Evolutionary conservation across 2,113 vertebrate genomes (phyloP).

Genomic region (Tricholaema leucomelas): DNA sequence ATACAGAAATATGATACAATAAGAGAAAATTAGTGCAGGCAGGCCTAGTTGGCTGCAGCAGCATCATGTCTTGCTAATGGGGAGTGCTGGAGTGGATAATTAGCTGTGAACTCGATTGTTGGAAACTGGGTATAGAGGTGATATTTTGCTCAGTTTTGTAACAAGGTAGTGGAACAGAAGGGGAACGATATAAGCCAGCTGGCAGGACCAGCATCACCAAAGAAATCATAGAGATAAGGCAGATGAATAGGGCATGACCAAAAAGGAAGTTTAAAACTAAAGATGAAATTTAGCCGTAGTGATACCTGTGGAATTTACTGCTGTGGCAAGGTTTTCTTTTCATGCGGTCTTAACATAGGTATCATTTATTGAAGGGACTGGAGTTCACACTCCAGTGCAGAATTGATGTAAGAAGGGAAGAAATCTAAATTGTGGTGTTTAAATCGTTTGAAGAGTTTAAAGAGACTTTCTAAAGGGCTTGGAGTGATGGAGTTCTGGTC

Average conservation of each 20-base stretch:
- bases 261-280: not conserved
- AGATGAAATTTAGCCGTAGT: not conserved
- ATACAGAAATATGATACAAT: slow-evolving; percentile 5
- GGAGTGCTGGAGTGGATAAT: slow-evolving; percentile 6
- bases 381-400: not conserved
- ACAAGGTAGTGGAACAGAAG: not conserved
- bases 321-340: not conserved
- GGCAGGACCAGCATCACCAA: not conserved
- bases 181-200: not conserved
- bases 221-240: not conserved
- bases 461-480: not conserved
- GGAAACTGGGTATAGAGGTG: not conserved
- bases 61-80: slow-evolving; percentile 22
- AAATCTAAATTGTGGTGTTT: not conserved
- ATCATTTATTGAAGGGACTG: not conserved
- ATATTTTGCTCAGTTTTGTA: not conserved
- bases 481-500: not conserved
- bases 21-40: slow-evolving; percentile 35
- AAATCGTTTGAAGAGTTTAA: not conserved
- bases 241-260: not conserved
- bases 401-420: not conserved
- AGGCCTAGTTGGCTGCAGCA: slow-evolving; percentile 11
- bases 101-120: slow-evolving; percentile 34
- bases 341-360: not conserved
- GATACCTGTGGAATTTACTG: not conserved